phyloP scores from a whole-genome alignment of 2,797 vertebrate species.

The Melanotaenia pygmaea region DNA sequence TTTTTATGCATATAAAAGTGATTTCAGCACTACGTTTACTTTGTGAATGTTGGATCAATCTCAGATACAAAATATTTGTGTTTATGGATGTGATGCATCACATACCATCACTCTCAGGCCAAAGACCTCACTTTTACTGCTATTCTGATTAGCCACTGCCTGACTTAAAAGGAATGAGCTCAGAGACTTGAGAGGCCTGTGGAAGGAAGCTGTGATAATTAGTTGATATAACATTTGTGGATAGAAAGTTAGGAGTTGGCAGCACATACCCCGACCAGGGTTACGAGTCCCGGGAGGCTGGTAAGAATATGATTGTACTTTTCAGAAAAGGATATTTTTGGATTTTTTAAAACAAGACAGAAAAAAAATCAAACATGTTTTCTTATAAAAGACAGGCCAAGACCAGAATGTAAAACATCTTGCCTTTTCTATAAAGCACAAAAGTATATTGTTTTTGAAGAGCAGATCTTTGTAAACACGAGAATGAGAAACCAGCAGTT shows the following conservation, averaged over 20 bases:
- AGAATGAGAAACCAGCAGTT: constrained; percentile 41
- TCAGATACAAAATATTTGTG: constrained; percentile 4
- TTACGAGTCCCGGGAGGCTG: constrained; percentile 30
- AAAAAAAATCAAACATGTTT: constrained; percentile 5
- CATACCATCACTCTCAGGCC: constrained; percentile 58
- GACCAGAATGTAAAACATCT: constrained; percentile 45
- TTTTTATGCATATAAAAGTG: constrained; percentile 39
- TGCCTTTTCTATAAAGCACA: constrained; percentile 47
- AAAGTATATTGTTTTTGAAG: constrained; percentile 18
- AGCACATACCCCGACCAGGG: constrained; percentile 23
- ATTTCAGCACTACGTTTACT: constrained; percentile 60
- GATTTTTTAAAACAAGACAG: constrained; percentile 20
- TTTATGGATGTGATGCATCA: constrained; percentile 32
- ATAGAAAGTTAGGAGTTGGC: constrained; percentile 14
- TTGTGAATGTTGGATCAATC: constrained; percentile 41
- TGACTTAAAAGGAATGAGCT: constrained; percentile 42
- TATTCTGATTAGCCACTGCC: constrained; percentile 36
- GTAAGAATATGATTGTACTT: constrained; percentile 47
- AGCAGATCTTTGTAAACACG: constrained; percentile 26
- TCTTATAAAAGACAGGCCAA: constrained; percentile 23
- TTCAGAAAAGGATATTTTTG: constrained; percentile 25
- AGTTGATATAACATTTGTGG: constrained; percentile 6
- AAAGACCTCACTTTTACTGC: constrained; percentile 64
- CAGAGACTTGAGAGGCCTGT: constrained; percentile 24
- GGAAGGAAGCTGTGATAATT: constrained; percentile 42